These are phyloP conservation scores for Apoda limacodes DNA, from an alignment of 2,888 invertebrate species.

Conservation along the genomic window DNA sequence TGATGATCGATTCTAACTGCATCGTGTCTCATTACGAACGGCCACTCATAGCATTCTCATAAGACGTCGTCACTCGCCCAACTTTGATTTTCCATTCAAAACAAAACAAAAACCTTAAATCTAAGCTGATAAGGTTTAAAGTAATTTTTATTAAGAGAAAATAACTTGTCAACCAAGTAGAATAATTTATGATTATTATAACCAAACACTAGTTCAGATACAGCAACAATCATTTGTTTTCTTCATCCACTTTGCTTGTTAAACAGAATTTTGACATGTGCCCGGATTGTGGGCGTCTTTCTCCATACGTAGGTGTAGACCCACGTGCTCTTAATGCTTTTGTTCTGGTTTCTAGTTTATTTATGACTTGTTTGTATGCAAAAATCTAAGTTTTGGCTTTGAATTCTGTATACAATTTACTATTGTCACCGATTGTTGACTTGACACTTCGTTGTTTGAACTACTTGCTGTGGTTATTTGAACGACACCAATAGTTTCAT, in stretches of 20 bases:
- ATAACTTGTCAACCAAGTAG: no score
- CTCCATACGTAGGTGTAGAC: slow-evolving; percentile 31
- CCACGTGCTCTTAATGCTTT: slow-evolving; percentile 38
- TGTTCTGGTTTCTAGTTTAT: slow-evolving; percentile 36
- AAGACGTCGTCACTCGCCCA: slow-evolving; percentile 15
- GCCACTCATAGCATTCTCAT: slow-evolving; percentile 22
- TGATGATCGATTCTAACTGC: slow-evolving; percentile 32
- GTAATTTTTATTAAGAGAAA: slow-evolving; percentile 8
- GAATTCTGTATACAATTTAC: neutral
- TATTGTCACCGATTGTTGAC: neutral
- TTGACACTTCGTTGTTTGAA: no score
- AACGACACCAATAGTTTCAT: neutral
- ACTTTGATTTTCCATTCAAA: no score
- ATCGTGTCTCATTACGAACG: slow-evolving; percentile 33
- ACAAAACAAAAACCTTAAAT: slow-evolving; percentile 19
- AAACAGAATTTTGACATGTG: slow-evolving; percentile 44
- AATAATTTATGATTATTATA: slow-evolving; percentile 45
- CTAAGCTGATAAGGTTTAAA: slow-evolving; percentile 10
- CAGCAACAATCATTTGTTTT: slow-evolving; percentile 46
- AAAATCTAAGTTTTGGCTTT: slow-evolving; percentile 32
- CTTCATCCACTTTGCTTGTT: slow-evolving; percentile 40
- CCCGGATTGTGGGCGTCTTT: slow-evolving; percentile 37
- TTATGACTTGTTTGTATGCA: slow-evolving; percentile 42
- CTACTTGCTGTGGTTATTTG: no score
- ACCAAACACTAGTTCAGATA: slow-evolving; percentile 35